These are phyloP conservation scores for Elanoides forficatus DNA, from an alignment of 2,113 vertebrate species.

Conservation along the genomic window DNA sequence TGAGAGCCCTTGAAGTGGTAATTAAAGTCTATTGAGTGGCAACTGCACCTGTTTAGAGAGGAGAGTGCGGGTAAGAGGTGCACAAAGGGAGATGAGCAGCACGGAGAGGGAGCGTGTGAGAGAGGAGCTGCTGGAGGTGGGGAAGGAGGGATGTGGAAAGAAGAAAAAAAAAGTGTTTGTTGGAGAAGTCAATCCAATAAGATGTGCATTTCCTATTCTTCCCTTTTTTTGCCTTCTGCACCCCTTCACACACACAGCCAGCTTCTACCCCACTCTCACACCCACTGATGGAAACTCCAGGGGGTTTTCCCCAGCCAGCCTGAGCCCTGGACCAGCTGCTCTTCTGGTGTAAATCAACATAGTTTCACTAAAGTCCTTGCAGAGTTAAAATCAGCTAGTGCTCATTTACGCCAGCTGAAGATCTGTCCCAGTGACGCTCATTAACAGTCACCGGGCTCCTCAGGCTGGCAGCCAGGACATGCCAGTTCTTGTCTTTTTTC, in stretches of 20 bases:
- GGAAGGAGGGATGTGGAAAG: not conserved
- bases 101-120: not conserved
- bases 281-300: not conserved
- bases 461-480: not conserved
- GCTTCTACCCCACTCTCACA: not conserved
- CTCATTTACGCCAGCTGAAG: not conserved
- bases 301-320: not conserved
- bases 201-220: not conserved
- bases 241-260: not conserved
- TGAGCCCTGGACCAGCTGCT: not conserved
- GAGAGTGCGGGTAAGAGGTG: conserved; percentile 24
- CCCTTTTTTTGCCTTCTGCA: not conserved
- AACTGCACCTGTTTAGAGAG: conserved; percentile 62
- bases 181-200: not conserved
- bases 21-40: conserved; percentile 68
- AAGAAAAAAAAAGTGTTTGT: not conserved
- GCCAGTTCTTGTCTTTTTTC: not conserved
- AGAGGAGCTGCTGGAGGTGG: conserved; percentile 5
- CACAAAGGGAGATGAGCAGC: conserved; percentile 56
- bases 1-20: conserved; percentile 64
- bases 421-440: not conserved
- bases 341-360: not conserved
- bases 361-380: rapidly evolving
- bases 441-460: not conserved
- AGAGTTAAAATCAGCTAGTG: not conserved